Evolutionary conservation across 2,113 vertebrate species (phyloP).

Genomic region (Puffinus mauretanicus): DNA sequence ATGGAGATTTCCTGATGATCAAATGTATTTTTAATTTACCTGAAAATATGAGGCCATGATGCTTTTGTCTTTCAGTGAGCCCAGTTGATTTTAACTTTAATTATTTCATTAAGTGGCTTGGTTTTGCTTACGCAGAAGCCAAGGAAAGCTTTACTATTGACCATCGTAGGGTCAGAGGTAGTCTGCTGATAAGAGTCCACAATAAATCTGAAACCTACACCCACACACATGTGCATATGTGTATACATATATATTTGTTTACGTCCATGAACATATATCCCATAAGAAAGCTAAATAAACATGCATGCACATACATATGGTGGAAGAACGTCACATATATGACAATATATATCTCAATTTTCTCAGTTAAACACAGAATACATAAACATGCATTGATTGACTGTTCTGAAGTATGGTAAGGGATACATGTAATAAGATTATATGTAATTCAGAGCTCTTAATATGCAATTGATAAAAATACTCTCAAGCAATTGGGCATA

Average conservation of each 20-base stretch:
- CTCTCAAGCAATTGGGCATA: neutral
- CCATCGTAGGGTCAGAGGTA: neutral
- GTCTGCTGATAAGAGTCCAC: neutral
- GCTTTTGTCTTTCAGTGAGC: neutral
- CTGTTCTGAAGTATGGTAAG: neutral
- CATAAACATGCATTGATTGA: neutral
- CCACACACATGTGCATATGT: neutral
- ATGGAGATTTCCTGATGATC: neutral
- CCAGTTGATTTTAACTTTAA: neutral
- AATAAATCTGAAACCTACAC: neutral
- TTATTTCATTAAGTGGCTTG: neutral
- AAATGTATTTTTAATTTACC: neutral
- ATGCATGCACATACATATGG: rapidly evolving
- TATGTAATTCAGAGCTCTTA: neutral
- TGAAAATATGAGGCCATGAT: neutral
- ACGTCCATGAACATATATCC: neutral
- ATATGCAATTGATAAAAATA: neutral
- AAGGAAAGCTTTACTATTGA: neutral
- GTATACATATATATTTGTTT: neutral
- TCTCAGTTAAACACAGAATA: neutral
- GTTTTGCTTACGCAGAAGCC: neutral
- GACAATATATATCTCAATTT: neutral
- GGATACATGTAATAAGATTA: neutral
- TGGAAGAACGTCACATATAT: neutral
- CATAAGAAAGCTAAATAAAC: neutral